Percentiles rank a stretch among this genome's conserved stretches.
Conservation (phyloP, 2,797 vertebrate species). For the Anguilla pacifica region DNA sequence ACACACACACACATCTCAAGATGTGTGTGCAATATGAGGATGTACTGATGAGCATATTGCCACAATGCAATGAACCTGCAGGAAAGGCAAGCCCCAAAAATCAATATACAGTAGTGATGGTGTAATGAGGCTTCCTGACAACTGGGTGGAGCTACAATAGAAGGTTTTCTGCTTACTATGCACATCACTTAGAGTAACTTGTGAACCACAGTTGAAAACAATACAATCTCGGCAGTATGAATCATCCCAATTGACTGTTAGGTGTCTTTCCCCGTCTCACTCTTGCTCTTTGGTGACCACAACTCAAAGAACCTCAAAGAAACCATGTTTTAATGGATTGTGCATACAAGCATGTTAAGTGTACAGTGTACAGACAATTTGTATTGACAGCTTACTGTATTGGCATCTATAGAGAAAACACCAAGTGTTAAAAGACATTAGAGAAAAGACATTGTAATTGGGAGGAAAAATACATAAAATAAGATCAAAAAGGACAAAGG, state of each 20-base stretch:
- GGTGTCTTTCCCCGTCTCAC: not conserved
- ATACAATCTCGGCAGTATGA: not conserved
- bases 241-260: not conserved
- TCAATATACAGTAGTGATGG: not conserved
- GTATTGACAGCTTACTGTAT: not conserved
- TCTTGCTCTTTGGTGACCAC: not conserved
- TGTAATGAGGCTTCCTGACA: not conserved
- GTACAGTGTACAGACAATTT: not conserved
- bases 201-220: not conserved
- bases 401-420: not conserved
- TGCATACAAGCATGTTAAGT: not conserved
- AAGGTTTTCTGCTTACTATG: not conserved
- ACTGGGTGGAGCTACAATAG: not conserved
- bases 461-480: not conserved
- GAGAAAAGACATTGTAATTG: not conserved
- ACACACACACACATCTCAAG: not conserved
- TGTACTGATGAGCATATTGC: not conserved
- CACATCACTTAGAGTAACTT: not conserved
- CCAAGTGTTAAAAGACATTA: not conserved
- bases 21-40: not conserved
- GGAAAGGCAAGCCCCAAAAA: not conserved
- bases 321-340: not conserved
- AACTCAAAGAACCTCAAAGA: not conserved
- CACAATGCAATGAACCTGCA: not conserved
- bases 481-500: constrained; percentile 4